Base-by-base conservation (phyloP, 2,797 vertebrate species). In the Myripristis jacobus region DNA sequence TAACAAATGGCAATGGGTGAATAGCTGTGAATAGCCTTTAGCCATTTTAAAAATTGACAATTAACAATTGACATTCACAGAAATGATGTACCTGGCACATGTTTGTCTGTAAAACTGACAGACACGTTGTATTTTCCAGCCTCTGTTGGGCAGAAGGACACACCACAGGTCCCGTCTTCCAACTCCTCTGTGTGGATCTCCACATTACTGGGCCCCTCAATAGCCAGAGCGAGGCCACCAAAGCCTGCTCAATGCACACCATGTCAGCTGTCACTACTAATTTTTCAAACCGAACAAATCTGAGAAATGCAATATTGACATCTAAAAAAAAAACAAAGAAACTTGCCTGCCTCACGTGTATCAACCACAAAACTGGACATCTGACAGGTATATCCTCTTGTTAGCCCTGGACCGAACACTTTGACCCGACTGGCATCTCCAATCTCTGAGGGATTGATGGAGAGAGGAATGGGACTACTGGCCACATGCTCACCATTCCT, bases 51-150 rank as follows among this genome's bases (percentile, higher is more conserved):
- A n/a, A 44, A 16, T 16, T 18, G 1, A 4, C 15, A 16, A 18
- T n/a, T 16, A n/a, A n/a, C n/a, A n/a, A n/a, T n/a, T n/a, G n/a
- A n/a, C n/a, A n/a, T n/a, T n/a, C n/a, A n/a, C n/a, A n/a, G n/a
- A n/a, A n/a, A n/a, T n/a, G n/a, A n/a, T n/a, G n/a, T 71, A 94
- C 94, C 94, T n/a, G 94, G 93, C 5, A 95, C 92, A 0, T 94
- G 94, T 68, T 94, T 90, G 48, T 94, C 93, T 0, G 92, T 93
- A 13, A 94, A 95, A 66, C 93, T 93, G 59, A 94, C 90, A 70
- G 91, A 93, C 71, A 95, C 92, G 69, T 93, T 94, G 66, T 95
- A 95, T 72, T 92, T 93, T 29, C 94, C 94, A 0, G 94, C 90
- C 60, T 95, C 93, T 0, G 92, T 94, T 46, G 94, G 94, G 63